Percentiles rank a stretch among this genome's conserved stretches.
These are phyloP conservation scores for Alosa alosa DNA, from an alignment of 2,113 vertebrate species.

Conservation along the genomic window DNA sequence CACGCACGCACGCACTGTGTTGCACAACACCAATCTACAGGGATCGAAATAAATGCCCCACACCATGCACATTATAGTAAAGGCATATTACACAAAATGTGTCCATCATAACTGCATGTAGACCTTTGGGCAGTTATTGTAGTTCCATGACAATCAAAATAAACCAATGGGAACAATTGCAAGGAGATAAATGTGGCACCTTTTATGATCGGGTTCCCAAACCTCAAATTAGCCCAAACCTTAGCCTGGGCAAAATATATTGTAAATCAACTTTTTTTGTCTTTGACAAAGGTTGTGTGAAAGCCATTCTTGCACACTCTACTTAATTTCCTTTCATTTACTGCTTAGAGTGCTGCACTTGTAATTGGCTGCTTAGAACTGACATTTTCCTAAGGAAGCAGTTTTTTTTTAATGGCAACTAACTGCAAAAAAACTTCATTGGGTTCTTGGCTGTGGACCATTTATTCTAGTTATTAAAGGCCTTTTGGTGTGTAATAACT, in stretches of 20 bases:
- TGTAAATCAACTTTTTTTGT: neutral
- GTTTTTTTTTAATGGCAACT: constrained; percentile 40
- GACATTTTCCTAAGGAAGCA: constrained; percentile 50
- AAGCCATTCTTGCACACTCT: neutral
- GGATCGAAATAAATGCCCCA: no score
- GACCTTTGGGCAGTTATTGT: no score
- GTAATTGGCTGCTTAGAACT: constrained; percentile 48
- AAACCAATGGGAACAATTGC: no score
- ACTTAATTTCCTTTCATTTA: constrained; percentile 23
- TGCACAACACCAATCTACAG: no score
- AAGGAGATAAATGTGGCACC: no score
- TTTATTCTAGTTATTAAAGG: constrained; percentile 40
- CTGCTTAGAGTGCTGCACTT: constrained; percentile 2
- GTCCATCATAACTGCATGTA: no score
- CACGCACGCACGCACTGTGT: no score
- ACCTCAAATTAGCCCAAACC: neutral
- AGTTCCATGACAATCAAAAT: no score
- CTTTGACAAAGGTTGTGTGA: neutral
- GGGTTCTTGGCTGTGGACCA: constrained; percentile 38
- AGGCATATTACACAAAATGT: no score
- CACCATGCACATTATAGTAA: no score
- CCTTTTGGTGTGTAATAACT: constrained; percentile 47
- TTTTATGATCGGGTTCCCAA: no score
- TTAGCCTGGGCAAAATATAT: neutral
- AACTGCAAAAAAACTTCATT: constrained; percentile 44